Conservation (phyloP, 2,113 vertebrate species). For the Rhinoptilus africanus region DNA sequence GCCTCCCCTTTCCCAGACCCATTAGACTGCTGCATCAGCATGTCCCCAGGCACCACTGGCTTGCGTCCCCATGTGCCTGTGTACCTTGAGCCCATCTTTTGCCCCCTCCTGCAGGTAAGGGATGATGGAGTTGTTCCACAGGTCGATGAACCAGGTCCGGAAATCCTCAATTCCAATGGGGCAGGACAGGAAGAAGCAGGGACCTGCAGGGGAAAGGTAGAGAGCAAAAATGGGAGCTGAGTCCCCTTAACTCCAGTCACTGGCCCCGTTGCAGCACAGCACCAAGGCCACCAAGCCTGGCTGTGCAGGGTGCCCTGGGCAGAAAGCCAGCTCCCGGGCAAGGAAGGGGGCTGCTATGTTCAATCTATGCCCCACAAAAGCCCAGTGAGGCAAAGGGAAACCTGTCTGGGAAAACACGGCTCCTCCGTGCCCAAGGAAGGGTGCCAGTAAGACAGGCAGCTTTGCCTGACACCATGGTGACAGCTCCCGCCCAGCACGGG, state of each 20-base stretch:
- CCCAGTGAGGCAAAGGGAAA: background rate
- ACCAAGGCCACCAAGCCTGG: background rate
- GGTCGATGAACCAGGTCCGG: slow-evolving; percentile 95
- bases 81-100: slow-evolving; percentile 93
- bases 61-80: fast-evolving
- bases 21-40: fast-evolving
- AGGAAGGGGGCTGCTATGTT: background rate
- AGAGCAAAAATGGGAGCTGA: background rate
- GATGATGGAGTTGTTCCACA: slow-evolving; percentile 98
- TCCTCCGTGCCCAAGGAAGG: background rate
- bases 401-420: background rate
- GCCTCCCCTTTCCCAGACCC: background rate
- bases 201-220: slow-evolving; percentile 72
- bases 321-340: background rate
- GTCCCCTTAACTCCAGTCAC: background rate
- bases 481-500: background rate
- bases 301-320: background rate
- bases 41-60: background rate
- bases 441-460: background rate
- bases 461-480: background rate
- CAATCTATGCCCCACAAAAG: background rate
- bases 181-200: slow-evolving; percentile 96
- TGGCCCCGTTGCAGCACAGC: fast-evolving
- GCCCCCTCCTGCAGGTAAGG: slow-evolving; percentile 95
- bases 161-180: slow-evolving; percentile 92